These are phyloP conservation scores for Carassius carassius DNA, from an alignment of 2,113 vertebrate genomes.

Conservation along the genomic window DNA sequence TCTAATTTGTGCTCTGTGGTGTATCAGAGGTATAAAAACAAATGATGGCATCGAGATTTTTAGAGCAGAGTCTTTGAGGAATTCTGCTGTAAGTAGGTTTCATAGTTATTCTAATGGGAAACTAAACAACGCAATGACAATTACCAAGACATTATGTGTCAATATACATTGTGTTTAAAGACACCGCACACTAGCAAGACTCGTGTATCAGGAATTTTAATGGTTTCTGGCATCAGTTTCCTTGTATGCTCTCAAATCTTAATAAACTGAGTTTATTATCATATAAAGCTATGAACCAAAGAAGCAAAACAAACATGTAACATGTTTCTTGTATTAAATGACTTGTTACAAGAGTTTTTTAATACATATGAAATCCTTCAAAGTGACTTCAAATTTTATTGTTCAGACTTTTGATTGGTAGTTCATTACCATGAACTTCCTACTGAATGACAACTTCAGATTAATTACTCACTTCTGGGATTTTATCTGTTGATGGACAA, in stretches of 20 bases:
- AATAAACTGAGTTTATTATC: conserved; percentile 38
- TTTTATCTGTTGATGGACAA: conserved; percentile 28
- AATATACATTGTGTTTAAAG: conserved; percentile 3
- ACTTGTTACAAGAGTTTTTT: conserved; percentile 58
- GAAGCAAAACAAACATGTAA: conserved; percentile 40
- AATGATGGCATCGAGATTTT: neutral
- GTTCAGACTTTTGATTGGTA: conserved; percentile 62
- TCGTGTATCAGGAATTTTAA: neutral
- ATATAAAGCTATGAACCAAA: conserved; percentile 34
- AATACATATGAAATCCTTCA: conserved; percentile 58
- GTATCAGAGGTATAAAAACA: neutral
- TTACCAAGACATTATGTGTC: conserved; percentile 25
- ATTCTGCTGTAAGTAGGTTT: neutral
- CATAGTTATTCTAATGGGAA: neutral
- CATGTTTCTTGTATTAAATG: conserved; percentile 23
- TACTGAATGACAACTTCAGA: conserved; percentile 36
- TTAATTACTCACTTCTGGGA: conserved; percentile 14
- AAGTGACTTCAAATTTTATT: conserved; percentile 64
- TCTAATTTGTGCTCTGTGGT: neutral
- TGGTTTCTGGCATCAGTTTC: conserved; percentile 6
- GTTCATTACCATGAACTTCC: conserved; percentile 50
- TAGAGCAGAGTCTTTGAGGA: neutral
- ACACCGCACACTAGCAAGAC: neutral
- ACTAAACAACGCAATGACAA: neutral
- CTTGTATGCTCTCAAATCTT: conserved; percentile 19